A percentile compares a stretch with the other conserved stretches of the same genome.
phyloP scores from a whole-genome alignment of 2,888 invertebrate genomes.

The Plebejus argus region DNA sequence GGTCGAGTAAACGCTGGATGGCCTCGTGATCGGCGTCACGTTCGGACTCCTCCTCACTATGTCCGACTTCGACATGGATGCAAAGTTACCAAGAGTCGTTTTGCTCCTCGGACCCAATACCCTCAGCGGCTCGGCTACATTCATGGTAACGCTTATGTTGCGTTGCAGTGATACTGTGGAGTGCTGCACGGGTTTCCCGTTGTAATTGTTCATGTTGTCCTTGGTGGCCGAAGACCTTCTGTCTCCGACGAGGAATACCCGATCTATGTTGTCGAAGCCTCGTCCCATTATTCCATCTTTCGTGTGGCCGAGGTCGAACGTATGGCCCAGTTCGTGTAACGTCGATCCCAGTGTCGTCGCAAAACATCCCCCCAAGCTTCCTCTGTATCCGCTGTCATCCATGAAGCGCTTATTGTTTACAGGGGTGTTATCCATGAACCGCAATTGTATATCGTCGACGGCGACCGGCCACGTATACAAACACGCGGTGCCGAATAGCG shows the following conservation, averaged over 20 bases:
- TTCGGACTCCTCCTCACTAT: constrained; percentile 74
- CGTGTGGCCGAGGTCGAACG: constrained; percentile 96
- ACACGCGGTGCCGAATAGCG: constrained; percentile 94
- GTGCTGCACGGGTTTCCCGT: constrained; percentile 82
- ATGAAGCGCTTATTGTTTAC: constrained; percentile 88
- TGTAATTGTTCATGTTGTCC: constrained; percentile 81
- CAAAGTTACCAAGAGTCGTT: constrained; percentile 76
- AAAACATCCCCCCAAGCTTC: constrained; percentile 92
- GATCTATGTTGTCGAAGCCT: constrained; percentile 91
- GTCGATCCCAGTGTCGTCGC: constrained; percentile 95
- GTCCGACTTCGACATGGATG: constrained; percentile 71
- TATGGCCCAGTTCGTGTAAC: constrained; percentile 96
- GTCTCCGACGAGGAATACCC: constrained; percentile 86
- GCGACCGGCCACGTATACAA: constrained; percentile 93
- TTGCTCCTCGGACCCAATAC: constrained; percentile 77
- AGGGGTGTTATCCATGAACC: constrained; percentile 73
- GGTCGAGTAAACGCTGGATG: constrained; percentile 74
- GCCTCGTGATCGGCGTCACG: constrained; percentile 76
- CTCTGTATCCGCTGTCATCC: constrained; percentile 95
- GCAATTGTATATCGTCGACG: constrained; percentile 84
- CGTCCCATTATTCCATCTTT: constrained; percentile 95
- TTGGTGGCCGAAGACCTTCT: constrained; percentile 66
- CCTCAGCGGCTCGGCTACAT: constrained; percentile 78
- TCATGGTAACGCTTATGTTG: constrained; percentile 83
- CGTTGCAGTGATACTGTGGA: constrained; percentile 82